Evolutionary conservation across 1,140 invertebrate species (phyloP), one percentile per base, ranked within the genome.

Genomic region (Listronotus oregonensis): DNA sequence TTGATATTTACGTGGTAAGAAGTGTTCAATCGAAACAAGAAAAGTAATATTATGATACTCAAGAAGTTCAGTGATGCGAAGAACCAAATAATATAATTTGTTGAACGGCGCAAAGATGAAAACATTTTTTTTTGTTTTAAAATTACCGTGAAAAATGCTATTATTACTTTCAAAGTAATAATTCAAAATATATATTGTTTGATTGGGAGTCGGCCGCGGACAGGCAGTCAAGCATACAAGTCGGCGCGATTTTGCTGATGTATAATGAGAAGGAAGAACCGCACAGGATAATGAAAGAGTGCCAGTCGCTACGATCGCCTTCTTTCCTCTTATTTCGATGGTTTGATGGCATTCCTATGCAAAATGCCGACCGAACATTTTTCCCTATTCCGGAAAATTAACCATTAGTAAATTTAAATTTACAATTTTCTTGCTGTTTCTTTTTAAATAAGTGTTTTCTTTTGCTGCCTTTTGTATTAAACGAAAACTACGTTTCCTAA

Each of bases 221-320:
- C 50, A 63, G 50, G 37, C 62, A 57, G 52, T 49, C 51, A 55
- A 64, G 37, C 62, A 32, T 56, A 63, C 47, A 52, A 54, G 12
- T 18, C 15, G 21, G 21, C 21, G 40, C 50, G 37, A 61, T 51
- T 61, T 34, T 54, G 50, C 34, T 52, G n/a, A 27, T 32, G 37
- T 42, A 64, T 64, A 64, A 64, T 64, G 46, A 64, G 62, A 64
- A 64, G 62, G 62, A 64, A 54, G 54, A 64, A 64, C 51, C 62
- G 62, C 62, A 51, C 47, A 46, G 21, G 52, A 56, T 64, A 64
- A 64, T 64, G 62, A 64, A 64, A 64, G 62, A 64, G 62, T 64
- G 51, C 62, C 15, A 64, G 43, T 64, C 40, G 49, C 50, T 18
- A 50, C 47, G 56, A 64, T 64, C 62, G 51, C 50, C 37, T 64